Evolutionary conservation across 2,888 invertebrate species (phyloP).

Genomic region (Conistra vaccinii): DNA sequence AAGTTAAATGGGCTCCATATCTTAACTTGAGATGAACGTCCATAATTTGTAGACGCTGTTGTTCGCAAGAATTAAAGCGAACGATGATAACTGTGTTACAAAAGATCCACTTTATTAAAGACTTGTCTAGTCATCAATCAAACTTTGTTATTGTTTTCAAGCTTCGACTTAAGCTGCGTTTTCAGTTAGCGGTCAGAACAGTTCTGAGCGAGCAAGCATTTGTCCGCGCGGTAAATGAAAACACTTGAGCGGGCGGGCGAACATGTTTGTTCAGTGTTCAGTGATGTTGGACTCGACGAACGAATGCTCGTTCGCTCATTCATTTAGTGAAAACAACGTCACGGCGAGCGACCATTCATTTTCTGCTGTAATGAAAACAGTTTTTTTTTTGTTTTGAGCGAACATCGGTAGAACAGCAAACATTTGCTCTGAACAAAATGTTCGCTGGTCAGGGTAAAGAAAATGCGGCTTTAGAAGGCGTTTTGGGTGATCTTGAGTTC

Average conservation of each 20-base stretch:
- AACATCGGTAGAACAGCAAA: background rate
- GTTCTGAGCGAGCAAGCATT: background rate
- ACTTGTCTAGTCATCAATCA: constrained; percentile 61
- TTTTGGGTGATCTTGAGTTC: constrained; percentile 21
- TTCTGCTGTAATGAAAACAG: too few relatives aligned
- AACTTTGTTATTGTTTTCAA: constrained; percentile 49
- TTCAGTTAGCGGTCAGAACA: background rate
- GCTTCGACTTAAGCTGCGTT: constrained; percentile 2
- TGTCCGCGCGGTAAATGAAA: background rate
- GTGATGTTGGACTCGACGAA: background rate
- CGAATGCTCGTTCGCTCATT: background rate
- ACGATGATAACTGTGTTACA: constrained; percentile 52
- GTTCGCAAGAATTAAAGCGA: constrained; percentile 38
- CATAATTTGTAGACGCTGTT: constrained; percentile 58
- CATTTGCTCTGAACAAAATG: too few relatives aligned
- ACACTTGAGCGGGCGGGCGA: background rate
- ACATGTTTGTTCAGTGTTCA: background rate
- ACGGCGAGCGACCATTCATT: too few relatives aligned
- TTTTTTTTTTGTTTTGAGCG: background rate
- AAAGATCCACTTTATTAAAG: constrained; percentile 60
- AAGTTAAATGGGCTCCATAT: constrained; percentile 52
- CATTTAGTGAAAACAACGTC: too few relatives aligned
- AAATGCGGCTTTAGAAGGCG: background rate
- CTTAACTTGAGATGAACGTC: constrained; percentile 42
- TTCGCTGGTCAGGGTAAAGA: too few relatives aligned